Base-by-base conservation (phyloP, 1,140 invertebrate species). In the Drosophila subobscura region DNA sequence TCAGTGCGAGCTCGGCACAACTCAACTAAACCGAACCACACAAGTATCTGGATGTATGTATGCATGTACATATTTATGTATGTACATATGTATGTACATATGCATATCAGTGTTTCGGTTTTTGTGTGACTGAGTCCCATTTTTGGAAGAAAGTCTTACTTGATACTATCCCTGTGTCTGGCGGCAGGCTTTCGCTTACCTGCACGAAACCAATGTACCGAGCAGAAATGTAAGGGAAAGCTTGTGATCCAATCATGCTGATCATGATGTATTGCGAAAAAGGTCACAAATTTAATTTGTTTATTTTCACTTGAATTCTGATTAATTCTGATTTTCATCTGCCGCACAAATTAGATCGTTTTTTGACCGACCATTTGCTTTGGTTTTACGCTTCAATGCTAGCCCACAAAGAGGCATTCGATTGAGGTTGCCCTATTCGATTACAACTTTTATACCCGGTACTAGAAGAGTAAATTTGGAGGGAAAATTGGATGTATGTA, bases 141-240 rank as follows among this genome's bases (percentile, higher is more conserved):
- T 74, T 54, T 64, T 72, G 66, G 72, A 74, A 83, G 70, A 74
- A 55, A 61, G 63, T 46, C 72, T 75, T 74, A 66, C 71, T 75
- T 79, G 46, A 61, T 44, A 42, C 72, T 72, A 50, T 64, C 51
- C 25, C 45, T 80, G 29, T 40, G 53, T 65, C 5, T 65, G 50
- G 55, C 56, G 40, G 23, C 51, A 44, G 52, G 65, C 57, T 55
- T 51, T 37, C 52, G 64, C 55, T 53, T 49, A 40, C 56, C 52
- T 80, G 61, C 64, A 73, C 55, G 49, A 49, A 72, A 44, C 3
- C 44, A 49, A 40, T 14, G 54, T 49, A 40, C 54, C 25, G 44
- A 12, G 12, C 8, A 37, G 10, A 56, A 33, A 46, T 41, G 55
- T n/a, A 47, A 57, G n/a, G 29, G 5, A 46, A n/a, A 61, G 16